A percentile compares a stretch with the other conserved stretches of the same genome.
Conservation (phyloP, 2,888 invertebrate genomes). For the Microplitis manilae region DNA sequence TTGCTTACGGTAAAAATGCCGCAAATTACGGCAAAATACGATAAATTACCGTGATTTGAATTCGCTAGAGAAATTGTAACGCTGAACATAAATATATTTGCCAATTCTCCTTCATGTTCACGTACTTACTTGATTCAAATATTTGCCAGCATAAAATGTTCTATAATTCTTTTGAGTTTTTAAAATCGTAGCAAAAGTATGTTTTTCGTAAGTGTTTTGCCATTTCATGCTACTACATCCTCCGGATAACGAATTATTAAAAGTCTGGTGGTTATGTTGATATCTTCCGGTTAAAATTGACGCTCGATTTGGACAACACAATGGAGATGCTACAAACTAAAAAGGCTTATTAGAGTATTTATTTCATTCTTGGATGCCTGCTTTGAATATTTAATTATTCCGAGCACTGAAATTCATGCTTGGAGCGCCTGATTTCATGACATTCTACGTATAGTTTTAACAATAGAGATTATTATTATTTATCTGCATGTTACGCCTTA, state of each 20-base stretch:
- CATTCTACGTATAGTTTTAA: no score
- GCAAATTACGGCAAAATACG: no score
- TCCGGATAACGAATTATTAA: slow-evolving; percentile 85
- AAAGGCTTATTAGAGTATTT: slow-evolving; percentile 45
- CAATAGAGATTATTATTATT: no score
- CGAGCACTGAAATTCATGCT: no score
- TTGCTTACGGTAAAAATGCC: no score
- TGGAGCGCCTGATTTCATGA: no score
- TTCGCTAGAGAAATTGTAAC: no score
- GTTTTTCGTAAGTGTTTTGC: slow-evolving; percentile 78
- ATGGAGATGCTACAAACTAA: slow-evolving; percentile 87
- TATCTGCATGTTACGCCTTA: no score
- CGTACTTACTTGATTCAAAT: slow-evolving; percentile 84
- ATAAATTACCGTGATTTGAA: background rate
- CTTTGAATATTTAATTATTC: no score
- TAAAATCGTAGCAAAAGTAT: slow-evolving; percentile 80
- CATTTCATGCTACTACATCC: slow-evolving; percentile 83
- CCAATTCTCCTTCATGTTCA: no score
- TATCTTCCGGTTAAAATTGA: slow-evolving; percentile 88
- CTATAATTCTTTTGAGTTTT: slow-evolving; percentile 78
- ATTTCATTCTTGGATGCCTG: no score
- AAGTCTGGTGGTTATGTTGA: slow-evolving; percentile 85
- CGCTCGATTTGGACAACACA: slow-evolving; percentile 93
- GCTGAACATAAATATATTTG: no score
- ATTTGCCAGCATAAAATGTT: slow-evolving; percentile 95